Base-by-base conservation (phyloP, 2,797 vertebrate genomes). In the Helarctos malayanus region DNA sequence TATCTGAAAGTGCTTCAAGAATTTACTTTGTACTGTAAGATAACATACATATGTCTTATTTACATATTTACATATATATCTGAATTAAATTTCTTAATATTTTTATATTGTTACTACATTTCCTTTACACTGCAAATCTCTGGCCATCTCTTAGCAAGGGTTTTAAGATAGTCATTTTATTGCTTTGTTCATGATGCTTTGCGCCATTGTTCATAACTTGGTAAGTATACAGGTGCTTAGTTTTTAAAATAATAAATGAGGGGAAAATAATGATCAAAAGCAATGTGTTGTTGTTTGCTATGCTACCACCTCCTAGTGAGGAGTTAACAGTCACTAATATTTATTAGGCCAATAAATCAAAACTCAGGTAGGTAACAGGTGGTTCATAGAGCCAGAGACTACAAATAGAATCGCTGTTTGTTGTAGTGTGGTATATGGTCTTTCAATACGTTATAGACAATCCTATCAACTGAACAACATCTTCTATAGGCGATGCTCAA, bases 1-100 rank as follows among this genome's bases (percentile, higher is more conserved):
- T 94, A 59, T 16, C 81, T 82, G n/a, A 80, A 80, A 89, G 18
- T 83, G 68, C 57, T 78, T 9, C 5, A 38, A 76, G 69, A 87
- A 71, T 35, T 92, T 94, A 54, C 11, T 75, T 75, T 61, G 25
- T 69, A 59, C 75, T 92, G 27, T 79, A 84, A 84, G 96, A 69
- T 45, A 69, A 19, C 9, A 59, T 4, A 88, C 0, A 4, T 59
- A 27, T 47, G 27, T 79, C 32, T 8, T 18, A 73, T 69, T 14
- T 13, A 84, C 19, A 54, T 52, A 47, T 49, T 83, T 73, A 76
- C 21, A 21, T 71, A 57, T 21, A 11, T 82, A 78, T 35, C 7
- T 59, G 35, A 94, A 63, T 82, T 68, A 73, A 59, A 59, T 29
- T 73, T 29, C 1, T 89, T 80, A 83, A 45, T 18, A 87, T 57